Percentiles rank a stretch among this genome's conserved stretches.
Conservation (phyloP, 2,888 invertebrate genomes). For the Xylophagus ater region DNA sequence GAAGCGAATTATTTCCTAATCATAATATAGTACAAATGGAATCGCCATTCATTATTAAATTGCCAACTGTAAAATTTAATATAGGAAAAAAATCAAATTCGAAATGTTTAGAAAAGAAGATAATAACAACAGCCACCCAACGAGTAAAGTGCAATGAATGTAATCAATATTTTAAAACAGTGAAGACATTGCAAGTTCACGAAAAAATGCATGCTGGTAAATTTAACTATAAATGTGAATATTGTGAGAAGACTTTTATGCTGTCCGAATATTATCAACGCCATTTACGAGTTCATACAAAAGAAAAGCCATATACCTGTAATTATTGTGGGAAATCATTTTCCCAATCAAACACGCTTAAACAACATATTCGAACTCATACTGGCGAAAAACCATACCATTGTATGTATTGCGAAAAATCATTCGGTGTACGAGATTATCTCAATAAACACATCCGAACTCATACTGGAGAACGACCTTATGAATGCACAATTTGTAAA, state of each 20-base stretch:
- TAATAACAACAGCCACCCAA: background rate
- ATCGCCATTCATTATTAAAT: no score
- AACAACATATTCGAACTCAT: slow-evolving; percentile 38
- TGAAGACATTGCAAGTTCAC: slow-evolving; percentile 1
- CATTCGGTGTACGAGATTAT: slow-evolving; percentile 40
- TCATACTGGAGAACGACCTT: slow-evolving; percentile 39
- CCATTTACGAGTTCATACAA: slow-evolving; percentile 23
- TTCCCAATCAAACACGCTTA: slow-evolving; percentile 39
- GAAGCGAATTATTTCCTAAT: no score
- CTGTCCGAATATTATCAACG: slow-evolving; percentile 4
- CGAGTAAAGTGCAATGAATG: background rate
- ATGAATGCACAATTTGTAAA: slow-evolving; percentile 35
- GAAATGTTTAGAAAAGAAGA: background rate
- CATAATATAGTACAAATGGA: no score
- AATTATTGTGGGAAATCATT: slow-evolving; percentile 38
- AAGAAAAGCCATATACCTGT: slow-evolving; percentile 39
- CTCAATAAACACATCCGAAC: slow-evolving; percentile 40
- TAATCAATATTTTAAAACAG: background rate
- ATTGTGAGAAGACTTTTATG: slow-evolving; percentile 3
- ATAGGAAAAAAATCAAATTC: background rate
- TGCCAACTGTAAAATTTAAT: background rate
- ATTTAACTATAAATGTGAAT: slow-evolving; percentile 5
- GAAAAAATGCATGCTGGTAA: slow-evolving; percentile 1
- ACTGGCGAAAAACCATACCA: slow-evolving; percentile 37
- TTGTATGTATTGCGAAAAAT: slow-evolving; percentile 39